Base-by-base conservation (phyloP, 2,888 invertebrate genomes). In the Buathra laborator region DNA sequence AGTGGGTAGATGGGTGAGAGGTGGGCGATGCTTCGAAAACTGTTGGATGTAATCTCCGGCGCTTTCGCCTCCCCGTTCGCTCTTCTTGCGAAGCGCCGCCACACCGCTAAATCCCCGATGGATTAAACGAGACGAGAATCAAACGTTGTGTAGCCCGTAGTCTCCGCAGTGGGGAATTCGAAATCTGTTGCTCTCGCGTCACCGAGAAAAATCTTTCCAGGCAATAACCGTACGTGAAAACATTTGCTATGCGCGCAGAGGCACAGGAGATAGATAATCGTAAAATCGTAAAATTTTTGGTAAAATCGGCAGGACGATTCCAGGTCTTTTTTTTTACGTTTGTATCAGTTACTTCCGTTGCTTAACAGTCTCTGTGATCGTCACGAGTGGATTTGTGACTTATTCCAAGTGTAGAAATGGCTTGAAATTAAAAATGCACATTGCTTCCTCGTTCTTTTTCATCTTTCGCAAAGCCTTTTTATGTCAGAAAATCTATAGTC, bases 31-130 rank as follows among this genome's bases (percentile, higher is more conserved):
- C 67, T 85, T 82, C 70, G 82, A 85, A 82, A 85, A 85, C 75
- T 79, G 79, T 85, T 82, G 82, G 78, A 79, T 71, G 82, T 81
- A 82, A 81, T 82, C 82, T 79, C 79, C 75, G 43, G 48, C 62
- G 67, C 43, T 77, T 80, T 76, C 59, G 62, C 70, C 62, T 43
- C 51, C 12, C 70, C 19, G 48, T 32, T 64, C 16, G 46, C 56
- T 79, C 29, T 82, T 76, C 71, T 75, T 53, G 59, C 44, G 59
- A 82, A 51, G 43, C 75, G 44, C 24, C 64, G 43, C 78, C 75
- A 71, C 71, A 72, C 62, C 48, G 74, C 75, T 78, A 66, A 75
- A 71, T 79, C 75, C 79, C 75, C 59, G 59, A 85, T 76, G 82
- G 82, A 85, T 79, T 82, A 81, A 85, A 62, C 59, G 75, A 74